phyloP scores from a whole-genome alignment of 2,888 invertebrate genomes.

The Bimastos eiseni region DNA sequence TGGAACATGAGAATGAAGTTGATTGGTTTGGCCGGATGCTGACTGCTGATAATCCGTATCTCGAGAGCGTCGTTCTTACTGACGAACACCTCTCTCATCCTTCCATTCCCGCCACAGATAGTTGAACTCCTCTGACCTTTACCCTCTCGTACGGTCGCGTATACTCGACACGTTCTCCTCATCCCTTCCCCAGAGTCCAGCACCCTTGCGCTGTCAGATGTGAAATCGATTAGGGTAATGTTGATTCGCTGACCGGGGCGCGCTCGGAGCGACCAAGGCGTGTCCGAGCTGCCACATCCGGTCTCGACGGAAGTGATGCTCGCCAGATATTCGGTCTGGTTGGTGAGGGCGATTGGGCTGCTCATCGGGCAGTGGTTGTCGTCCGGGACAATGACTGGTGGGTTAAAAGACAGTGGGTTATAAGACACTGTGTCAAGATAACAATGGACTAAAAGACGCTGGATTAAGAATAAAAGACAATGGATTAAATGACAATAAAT shows the following conservation, averaged over 20 bases:
- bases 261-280: constrained; percentile 29
- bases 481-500: no score
- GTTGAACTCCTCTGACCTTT: constrained; percentile 6
- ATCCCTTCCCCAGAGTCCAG: background rate
- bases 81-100: background rate
- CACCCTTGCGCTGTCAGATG: constrained; percentile 1
- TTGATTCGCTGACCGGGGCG: constrained; percentile 36
- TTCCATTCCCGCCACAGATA: constrained; percentile 23
- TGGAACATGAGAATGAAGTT: constrained; percentile 21
- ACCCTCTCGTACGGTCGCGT: constrained; percentile 20
- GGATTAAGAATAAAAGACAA: no score
- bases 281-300: constrained; percentile 27
- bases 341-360: constrained; percentile 1
- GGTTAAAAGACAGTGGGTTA: no score
- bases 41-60: constrained; percentile 14
- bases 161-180: constrained; percentile 30
- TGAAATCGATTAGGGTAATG: constrained; percentile 39
- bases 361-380: background rate
- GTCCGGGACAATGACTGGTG: background rate
- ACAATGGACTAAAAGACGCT: no score
- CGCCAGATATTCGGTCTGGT: constrained; percentile 1
- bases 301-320: constrained; percentile 27
- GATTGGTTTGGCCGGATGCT: background rate
- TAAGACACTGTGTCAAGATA: no score
- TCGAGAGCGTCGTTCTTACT: background rate